Evolutionary conservation across 2,888 invertebrate genomes (phyloP), one percentile per base, ranked within the genome.

Genomic region (Aporophyla lueneburgensis): DNA sequence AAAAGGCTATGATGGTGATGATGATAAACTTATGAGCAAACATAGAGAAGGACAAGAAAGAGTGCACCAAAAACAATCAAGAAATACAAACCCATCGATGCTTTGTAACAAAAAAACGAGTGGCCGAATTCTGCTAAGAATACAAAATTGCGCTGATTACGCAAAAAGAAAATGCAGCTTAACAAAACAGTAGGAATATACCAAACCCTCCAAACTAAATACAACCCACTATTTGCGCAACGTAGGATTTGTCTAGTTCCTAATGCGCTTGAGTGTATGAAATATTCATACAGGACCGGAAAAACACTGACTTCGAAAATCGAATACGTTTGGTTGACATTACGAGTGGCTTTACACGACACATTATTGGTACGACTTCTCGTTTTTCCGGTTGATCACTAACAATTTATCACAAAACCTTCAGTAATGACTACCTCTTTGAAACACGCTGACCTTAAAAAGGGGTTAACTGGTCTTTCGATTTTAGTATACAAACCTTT

Each of bases 181-280:
- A 19, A n/a, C 53, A 51, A 58, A 70, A 0, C n/a, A 69, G 40
- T 56, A 69, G 12, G 53, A 79, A 54, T 9, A 61, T 33, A 67
- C 27, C 19, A 54, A 49, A 70, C 54, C 16, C 40, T 21, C 49
- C 9, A 46, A 63, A 59, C 43, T 54, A 62, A 61, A 77, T 61
- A 74, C 21, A 70, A 73, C 5, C 5, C 49, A 58, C 62, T 68
- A 70, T 79, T 74, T 74, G 24, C 19, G 43, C 68, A 65, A 69
- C 71, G 56, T 68, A 78, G 67, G 72, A 76, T 86, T 86, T 80
- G 79, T 74, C 74, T 77, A 76, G 71, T 79, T 66, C 71, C 65
- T 86, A 86, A 86, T 84, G 85, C 78, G 67, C 78, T 71, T 72
- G 72, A 78, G 74, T 76, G 76, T 74, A 85, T 86, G 87, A 86